Evolutionary conservation across 2,888 invertebrate genomes (phyloP), one percentile per base, ranked within the genome.

Genomic region (Synanthedon andrenaeformis): DNA sequence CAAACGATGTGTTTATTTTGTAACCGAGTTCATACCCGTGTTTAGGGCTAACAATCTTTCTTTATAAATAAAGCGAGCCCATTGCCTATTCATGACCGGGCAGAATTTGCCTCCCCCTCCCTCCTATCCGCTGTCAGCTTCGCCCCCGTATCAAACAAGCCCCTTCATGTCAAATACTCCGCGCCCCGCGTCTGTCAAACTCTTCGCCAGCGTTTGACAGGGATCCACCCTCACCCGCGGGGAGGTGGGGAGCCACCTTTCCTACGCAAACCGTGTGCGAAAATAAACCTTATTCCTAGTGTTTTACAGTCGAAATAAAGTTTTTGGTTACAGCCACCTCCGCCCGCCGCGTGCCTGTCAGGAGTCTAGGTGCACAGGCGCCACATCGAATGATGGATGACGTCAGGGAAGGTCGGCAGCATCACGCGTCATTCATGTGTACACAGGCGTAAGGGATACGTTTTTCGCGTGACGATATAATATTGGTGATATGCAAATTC

Each of bases 71-170:
- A 83, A 85, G 82, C 82, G 79, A 76, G 74, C 83, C 85, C 86
- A 87, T 87, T 85, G 87, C 87, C 84, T 87, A 87, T 87, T 87
- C 87, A 87, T 87, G 86, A 87, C 85, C 82, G 82, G 82, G 85
- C 85, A 83, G 76, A 86, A 83, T 86, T 84, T 64, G 62, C 76
- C 77, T 79, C 77, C 64, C 62, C 76, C 76, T 74, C 74, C 72
- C 70, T 62, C 76, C 76, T 74, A 74, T 72, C 70, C 72, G 70
- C 77, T 74, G 75, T 69, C 74, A 72, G 76, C 62, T 35, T 75
- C 76, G 72, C 81, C 82, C 83, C 84, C 82, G 85, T 83, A 85
- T 86, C 85, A 86, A 86, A 85, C 85, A 83, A 84, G 86, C 85
- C 87, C 87, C 87, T 86, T 86, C 86, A 86, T 83, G 87, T 87